Base-by-base conservation (phyloP, 2,888 invertebrate species). In the Coelogynopora nodosa region DNA sequence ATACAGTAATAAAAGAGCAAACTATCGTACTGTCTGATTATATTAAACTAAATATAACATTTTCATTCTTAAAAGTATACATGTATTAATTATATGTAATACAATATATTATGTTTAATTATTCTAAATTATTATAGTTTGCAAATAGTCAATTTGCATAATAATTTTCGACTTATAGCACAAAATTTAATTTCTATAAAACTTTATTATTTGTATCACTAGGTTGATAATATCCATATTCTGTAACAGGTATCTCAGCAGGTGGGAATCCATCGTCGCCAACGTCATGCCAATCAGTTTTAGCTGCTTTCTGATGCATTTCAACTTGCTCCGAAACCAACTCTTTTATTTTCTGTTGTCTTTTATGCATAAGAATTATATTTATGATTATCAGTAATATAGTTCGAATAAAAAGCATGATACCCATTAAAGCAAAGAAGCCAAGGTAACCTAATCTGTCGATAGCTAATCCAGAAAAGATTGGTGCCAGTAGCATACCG, bases 401-500 rank as follows among this genome's bases (percentile, higher is more conserved):
- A 30, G 80, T 67, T 27, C 85, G 31, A 18, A 87, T 86, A 31
- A 86, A 81, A 27, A 67, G 86, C 1, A 87, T 1, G 26, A 87
- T 86, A 5, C 31, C 86, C 80, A 81, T 23, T 0, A 28, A 83
- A 0, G 81, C 49, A 81, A 87, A 87, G 29, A 87, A 88, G 1
- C 87, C 87, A 67, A 28, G n/a, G 49, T 67, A 87, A 18, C 67
- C 67, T 18, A 86, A 87, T 30, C n/a, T 23, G 67, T 87, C 87
- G 13, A 87, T 87, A 31, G 87, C 2, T 84, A 49, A 67, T 0
- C 87, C 87, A 26, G 87, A 87, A 10, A 87, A 31, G n/a, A 88
- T n/a, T 2, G 87, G 87, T 23, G 87, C 87, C 0, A 87, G 23
- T n/a, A 87, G 18, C 87, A 87, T 87, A 13, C 87, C 87, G n/a